Conservation (phyloP, 64 coral and sea anemone species). For the Acropora yongei region DNA sequence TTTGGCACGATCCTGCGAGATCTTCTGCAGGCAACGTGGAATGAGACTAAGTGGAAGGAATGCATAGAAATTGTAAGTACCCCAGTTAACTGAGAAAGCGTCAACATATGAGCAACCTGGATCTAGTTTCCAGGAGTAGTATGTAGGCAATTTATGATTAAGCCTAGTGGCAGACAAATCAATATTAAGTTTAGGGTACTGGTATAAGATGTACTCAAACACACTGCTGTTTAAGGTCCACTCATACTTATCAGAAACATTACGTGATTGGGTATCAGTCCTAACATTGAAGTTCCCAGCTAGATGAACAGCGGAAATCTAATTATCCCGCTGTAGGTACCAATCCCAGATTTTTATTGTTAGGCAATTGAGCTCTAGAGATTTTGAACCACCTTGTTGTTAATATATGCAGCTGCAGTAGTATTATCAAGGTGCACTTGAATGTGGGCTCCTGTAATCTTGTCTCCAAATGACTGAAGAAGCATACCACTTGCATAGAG, state of each 20-base stretch:
- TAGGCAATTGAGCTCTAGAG: no score
- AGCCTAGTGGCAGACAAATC: not conserved
- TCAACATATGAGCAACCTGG: not conserved
- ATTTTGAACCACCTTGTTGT: no score
- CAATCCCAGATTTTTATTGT: no score
- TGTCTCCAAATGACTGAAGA: no score
- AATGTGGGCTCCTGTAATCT: no score
- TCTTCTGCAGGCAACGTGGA: conserved; percentile 45
- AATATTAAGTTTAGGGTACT: conserved; percentile 20
- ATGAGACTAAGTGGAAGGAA: conserved; percentile 51
- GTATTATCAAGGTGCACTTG: no score
- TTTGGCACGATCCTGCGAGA: conserved; percentile 42
- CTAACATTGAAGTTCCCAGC: conserved; percentile 6
- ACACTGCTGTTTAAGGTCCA: not conserved
- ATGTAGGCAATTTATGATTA: conserved; percentile 6
- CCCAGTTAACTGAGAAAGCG: conserved; percentile 58
- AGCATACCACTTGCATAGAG: no score
- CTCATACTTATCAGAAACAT: conserved; percentile 1
- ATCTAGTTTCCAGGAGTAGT: conserved; percentile 51
- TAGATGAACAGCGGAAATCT: conserved; percentile 17
- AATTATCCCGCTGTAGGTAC: conserved; percentile 1
- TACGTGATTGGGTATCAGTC: conserved; percentile 14
- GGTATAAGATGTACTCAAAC: conserved; percentile 7
- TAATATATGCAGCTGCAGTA: no score
- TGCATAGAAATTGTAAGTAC: conserved; percentile 47